Conservation (phyloP, 2,113 vertebrate genomes). For the Osmerus mordax region DNA sequence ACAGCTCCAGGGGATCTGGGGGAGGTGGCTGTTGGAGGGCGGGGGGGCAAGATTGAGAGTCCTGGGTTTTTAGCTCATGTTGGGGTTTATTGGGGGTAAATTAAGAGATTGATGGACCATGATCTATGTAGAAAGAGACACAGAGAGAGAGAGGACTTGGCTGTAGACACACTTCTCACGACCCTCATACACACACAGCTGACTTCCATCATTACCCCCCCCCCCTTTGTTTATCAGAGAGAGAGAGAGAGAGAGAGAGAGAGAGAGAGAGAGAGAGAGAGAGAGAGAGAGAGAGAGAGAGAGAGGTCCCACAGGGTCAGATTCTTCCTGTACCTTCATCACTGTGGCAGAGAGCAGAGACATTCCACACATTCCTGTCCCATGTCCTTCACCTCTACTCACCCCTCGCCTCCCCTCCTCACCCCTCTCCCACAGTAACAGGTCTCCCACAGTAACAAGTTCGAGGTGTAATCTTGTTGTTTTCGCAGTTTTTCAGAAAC, state of each 20-base stretch:
- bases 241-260: not conserved
- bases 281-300: slow-evolving; percentile 34
- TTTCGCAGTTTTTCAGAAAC: too few relatives aligned
- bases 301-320: slow-evolving; percentile 57
- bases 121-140: too few relatives aligned
- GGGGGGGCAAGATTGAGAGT: too few relatives aligned
- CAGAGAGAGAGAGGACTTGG: slow-evolving; percentile 28
- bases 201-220: slow-evolving; percentile 38
- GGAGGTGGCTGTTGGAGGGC: too few relatives aligned
- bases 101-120: too few relatives aligned
- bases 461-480: too few relatives aligned
- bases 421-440: not conserved
- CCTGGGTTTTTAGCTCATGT: too few relatives aligned
- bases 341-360: slow-evolving; percentile 49
- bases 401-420: slow-evolving; percentile 3
- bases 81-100: too few relatives aligned
- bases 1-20: too few relatives aligned
- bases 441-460: too few relatives aligned
- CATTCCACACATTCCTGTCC: slow-evolving; percentile 60
- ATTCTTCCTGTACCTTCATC: slow-evolving; percentile 72
- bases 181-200: slow-evolving; percentile 43
- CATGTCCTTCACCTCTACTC: slow-evolving; percentile 14
- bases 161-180: slow-evolving; percentile 53
- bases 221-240: slow-evolving; percentile 57
- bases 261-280: slow-evolving; percentile 12